Evolutionary conservation across 2,797 vertebrate genomes (phyloP).

Genomic region (Pantherophis vulpinus): DNA sequence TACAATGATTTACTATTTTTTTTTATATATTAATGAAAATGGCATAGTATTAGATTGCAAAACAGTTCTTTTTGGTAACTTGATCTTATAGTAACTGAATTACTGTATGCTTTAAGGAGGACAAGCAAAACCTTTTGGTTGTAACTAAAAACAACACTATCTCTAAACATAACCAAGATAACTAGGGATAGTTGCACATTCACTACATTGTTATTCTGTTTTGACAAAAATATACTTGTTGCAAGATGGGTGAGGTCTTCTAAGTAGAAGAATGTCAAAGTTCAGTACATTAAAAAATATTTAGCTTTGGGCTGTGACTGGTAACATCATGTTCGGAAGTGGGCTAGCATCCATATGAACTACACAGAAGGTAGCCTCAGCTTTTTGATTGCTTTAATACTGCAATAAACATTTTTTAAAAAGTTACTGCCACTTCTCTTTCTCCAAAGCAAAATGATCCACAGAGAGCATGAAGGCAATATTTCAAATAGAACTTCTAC

Average conservation of each 20-base stretch:
- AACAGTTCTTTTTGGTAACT: not conserved
- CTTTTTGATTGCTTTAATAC: not conserved
- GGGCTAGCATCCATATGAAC: not conserved
- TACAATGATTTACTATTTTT: not conserved
- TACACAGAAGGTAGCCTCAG: not conserved
- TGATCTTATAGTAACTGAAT: constrained; percentile 26
- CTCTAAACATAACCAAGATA: constrained; percentile 54
- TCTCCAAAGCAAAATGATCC: not conserved
- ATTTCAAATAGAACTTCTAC: not conserved
- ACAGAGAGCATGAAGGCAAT: not conserved
- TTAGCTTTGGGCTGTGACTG: not conserved
- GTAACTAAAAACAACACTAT: constrained; percentile 51
- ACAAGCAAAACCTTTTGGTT: constrained; percentile 36
- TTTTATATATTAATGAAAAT: not conserved
- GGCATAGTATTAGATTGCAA: not conserved
- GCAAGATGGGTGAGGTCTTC: constrained; percentile 48
- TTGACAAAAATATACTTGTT: constrained; percentile 64
- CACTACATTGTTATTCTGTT: constrained; percentile 56
- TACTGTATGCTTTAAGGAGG: constrained; percentile 31
- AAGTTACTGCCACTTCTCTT: not conserved
- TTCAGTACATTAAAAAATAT: constrained; percentile 20
- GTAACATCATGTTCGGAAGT: not conserved
- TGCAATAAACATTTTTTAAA: not conserved
- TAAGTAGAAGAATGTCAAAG: constrained; percentile 43
- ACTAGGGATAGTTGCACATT: constrained; percentile 47